Evolutionary conservation across 1,140 invertebrate species (phyloP), one percentile per base, ranked within the genome.

Genomic region (Atopsyche davidsoni): DNA sequence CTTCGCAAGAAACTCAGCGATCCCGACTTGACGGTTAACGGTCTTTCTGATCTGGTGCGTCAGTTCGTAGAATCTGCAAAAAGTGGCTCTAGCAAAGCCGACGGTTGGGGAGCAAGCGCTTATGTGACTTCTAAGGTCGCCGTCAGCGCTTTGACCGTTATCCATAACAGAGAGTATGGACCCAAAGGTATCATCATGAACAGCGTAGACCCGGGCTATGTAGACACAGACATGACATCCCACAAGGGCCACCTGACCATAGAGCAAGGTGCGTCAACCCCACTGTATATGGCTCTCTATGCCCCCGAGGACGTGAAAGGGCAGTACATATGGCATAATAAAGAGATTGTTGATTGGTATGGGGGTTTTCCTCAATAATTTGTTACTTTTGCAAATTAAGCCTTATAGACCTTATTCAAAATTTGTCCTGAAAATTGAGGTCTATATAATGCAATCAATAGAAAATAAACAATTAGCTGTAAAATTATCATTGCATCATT

Each of bases 111-210:
- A 0, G 70, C 70, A 24, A 73, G 65, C 23, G 72, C 82, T 2
- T 89, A 89, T 73, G 67, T 62, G 9, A 77, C 81, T 2, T 86
- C 85, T 1, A 90, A 90, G 72, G 78, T 87, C 46, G 84, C 76
- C 3, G 67, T 87, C 0, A 79, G 75, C 51, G 79, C 82, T 6
- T 62, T 87, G 45, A 75, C 79, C 3, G 72, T 75, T 32, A 75
- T 86, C 22, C 84, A 86, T 55, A 81, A 85, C 49, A 66, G 73
- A 54, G 62, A 77, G 46, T 78, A 87, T 55, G 69, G 72, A 52
- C 65, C 66, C 9, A 74, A 75, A 47, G 80, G 82, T 61, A 75
- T 85, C 21, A 70, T 83, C 40, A 74, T 87, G 0, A 87, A 86
- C 73, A 68, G 75, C 35, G 80, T 83, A 32, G 78, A 82, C 58